Evolutionary conservation across 2,113 vertebrate species (phyloP).

Genomic region (Myiopsitta monachus): DNA sequence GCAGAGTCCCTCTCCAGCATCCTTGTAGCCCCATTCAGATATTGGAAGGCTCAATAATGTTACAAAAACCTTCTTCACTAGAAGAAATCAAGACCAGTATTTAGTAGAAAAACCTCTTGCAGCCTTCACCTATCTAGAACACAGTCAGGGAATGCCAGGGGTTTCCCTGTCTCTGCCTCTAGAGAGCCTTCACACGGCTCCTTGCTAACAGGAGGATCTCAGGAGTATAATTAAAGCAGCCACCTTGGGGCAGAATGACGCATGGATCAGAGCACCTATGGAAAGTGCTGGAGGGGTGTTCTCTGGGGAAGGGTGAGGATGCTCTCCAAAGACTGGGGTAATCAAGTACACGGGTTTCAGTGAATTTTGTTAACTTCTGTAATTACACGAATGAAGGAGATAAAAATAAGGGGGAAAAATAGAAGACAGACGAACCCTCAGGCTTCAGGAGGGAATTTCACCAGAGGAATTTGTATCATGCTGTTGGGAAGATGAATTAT

Average conservation of each 20-base stretch:
- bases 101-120: neutral
- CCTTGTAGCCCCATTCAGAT: neutral
- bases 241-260: neutral
- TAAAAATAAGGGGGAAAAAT: accelerated
- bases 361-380: neutral
- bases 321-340: neutral
- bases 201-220: neutral
- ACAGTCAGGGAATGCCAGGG: neutral
- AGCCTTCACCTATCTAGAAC: neutral
- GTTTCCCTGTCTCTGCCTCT: neutral
- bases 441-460: neutral
- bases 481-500: neutral
- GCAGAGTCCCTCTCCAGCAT: neutral
- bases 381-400: neutral
- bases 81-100: neutral
- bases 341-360: neutral
- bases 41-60: neutral
- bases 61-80: neutral
- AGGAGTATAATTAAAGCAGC: conserved; percentile 11
- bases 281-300: conserved; percentile 8
- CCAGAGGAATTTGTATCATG: neutral
- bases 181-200: neutral
- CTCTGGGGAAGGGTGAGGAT: neutral
- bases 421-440: neutral
- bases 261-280: neutral